Conservation (phyloP, 2,113 vertebrate genomes). For the Platysteira castanea region DNA sequence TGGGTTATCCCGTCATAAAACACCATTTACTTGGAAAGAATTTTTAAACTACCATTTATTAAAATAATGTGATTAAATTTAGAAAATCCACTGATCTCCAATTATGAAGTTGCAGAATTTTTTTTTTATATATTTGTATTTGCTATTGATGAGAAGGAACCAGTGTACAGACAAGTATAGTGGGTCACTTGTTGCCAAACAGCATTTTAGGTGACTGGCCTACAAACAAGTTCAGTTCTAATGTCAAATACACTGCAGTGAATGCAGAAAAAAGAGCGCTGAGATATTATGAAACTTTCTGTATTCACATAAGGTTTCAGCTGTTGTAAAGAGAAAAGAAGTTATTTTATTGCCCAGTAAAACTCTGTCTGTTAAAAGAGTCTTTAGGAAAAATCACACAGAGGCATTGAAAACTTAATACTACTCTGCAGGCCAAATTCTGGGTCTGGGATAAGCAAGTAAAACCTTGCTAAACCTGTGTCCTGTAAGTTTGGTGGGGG, state of each 20-base stretch:
- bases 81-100: background rate
- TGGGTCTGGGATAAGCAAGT: background rate
- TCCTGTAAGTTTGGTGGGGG: rapidly evolving
- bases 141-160: background rate
- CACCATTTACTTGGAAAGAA: background rate
- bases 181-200: background rate
- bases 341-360: background rate
- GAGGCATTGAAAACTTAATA: background rate
- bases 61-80: background rate
- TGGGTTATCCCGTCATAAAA: background rate
- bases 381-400: background rate
- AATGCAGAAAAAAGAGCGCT: background rate
- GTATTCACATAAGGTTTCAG: background rate
- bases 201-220: background rate
- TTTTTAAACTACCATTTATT: background rate
- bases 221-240: background rate
- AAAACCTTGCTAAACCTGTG: background rate
- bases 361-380: background rate
- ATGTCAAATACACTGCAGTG: background rate
- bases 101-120: background rate
- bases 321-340: background rate
- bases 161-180: background rate
- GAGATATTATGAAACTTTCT: background rate
- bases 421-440: background rate
- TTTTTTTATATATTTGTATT: background rate